Evolutionary conservation across 1,140 invertebrate species (phyloP).

Genomic region (Bombus fervidus): DNA sequence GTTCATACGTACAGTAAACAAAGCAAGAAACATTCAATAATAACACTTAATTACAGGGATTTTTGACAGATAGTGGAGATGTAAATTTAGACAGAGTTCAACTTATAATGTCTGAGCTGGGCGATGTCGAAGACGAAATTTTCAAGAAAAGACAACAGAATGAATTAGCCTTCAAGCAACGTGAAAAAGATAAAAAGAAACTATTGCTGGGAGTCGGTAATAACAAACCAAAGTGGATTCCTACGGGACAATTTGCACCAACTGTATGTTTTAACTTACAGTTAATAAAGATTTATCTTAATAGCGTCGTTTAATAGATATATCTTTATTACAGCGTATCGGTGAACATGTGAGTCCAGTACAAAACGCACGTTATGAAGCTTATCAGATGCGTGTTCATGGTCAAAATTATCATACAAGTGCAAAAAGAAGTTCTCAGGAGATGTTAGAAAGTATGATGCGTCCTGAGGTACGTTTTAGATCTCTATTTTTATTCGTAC

Average conservation of each 20-base stretch:
- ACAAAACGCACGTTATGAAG: conserved; percentile 87
- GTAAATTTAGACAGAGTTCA: conserved; percentile 97
- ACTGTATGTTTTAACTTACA: conserved; percentile 76
- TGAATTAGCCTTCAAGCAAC: conserved; percentile 90
- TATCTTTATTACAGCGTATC: conserved; percentile 77
- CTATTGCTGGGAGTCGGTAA: conserved; percentile 82
- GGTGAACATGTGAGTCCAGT: conserved; percentile 81
- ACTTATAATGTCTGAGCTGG: conserved; percentile 96
- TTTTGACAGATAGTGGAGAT: conserved; percentile 96
- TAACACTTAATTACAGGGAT: conserved; percentile 87
- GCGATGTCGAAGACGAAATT: conserved; percentile 98
- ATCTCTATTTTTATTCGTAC: background rate
- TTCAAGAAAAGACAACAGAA: conserved; percentile 95
- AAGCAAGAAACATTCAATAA: conserved; percentile 88
- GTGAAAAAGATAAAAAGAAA: conserved; percentile 89
- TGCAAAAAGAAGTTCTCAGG: conserved; percentile 65
- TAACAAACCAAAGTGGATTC: conserved; percentile 87
- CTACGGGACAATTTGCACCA: conserved; percentile 90
- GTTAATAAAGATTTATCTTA: background rate
- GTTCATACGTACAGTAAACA: background rate
- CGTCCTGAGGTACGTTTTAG: conserved; percentile 70
- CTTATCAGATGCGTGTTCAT: conserved; percentile 85
- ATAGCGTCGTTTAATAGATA: background rate
- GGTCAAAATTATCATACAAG: conserved; percentile 72
- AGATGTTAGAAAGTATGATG: conserved; percentile 81